These are phyloP conservation scores for Syngnathoides biaculeatus DNA, from an alignment of 2,113 vertebrate genomes.

Conservation along the genomic window DNA sequence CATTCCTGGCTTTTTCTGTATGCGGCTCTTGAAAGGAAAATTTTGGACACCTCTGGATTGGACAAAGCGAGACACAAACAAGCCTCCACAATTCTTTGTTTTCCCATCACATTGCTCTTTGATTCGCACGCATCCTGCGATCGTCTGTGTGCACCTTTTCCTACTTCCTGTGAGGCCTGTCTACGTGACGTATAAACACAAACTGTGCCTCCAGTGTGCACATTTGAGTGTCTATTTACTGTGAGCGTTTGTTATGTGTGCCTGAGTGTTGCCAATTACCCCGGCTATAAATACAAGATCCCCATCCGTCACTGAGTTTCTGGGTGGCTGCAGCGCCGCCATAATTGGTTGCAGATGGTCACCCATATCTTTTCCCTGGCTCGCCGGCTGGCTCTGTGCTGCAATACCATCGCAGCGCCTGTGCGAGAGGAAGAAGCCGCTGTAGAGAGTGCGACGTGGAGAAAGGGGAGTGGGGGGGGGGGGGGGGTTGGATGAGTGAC, in stretches of 20 bases:
- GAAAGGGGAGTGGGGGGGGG: conserved; percentile 48
- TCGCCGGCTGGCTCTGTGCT: conserved; percentile 62
- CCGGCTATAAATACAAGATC: conserved; percentile 93
- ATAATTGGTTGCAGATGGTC: conserved; percentile 98
- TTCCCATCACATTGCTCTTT: conserved; percentile 54
- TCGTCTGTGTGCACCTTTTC: conserved; percentile 31
- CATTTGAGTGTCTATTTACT: conserved; percentile 51
- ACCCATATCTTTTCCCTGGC: conserved; percentile 65
- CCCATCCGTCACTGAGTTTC: conserved; percentile 96
- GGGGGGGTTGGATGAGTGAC: conserved; percentile 76
- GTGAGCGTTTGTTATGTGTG: conserved; percentile 69
- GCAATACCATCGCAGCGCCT: conserved; percentile 77
- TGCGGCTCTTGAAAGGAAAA: not conserved
- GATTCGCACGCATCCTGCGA: conserved; percentile 37
- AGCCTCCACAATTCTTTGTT: conserved; percentile 42
- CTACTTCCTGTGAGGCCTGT: conserved; percentile 52
- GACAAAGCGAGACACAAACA: conserved; percentile 45
- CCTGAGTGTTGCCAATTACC: conserved; percentile 98
- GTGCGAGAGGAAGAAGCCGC: conserved; percentile 79
- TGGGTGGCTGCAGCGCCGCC: conserved; percentile 92
- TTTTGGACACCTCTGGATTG: no score
- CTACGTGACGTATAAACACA: conserved; percentile 53
- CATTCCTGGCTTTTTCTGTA: not conserved
- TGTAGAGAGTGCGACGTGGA: conserved; percentile 49
- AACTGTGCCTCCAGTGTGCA: conserved; percentile 43